A percentile compares a stretch with the other conserved stretches of the same genome.
Evolutionary conservation across 2,113 vertebrate species (phyloP).

Genomic region (Neomonachus schauinslandi): DNA sequence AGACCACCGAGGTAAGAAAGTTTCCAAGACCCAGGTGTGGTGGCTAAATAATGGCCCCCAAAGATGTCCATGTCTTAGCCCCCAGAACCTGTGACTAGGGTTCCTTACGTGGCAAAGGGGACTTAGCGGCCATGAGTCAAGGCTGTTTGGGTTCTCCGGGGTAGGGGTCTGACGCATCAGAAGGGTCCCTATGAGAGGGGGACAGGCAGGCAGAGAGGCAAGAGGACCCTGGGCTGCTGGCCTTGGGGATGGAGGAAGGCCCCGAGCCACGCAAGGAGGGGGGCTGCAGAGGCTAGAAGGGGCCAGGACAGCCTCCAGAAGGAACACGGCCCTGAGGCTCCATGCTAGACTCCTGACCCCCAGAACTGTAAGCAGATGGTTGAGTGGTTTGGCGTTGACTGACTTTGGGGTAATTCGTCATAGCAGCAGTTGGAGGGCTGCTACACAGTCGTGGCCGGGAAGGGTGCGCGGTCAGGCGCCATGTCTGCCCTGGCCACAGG

Average conservation of each 20-base stretch:
- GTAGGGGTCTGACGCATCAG: background rate
- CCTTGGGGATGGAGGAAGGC: background rate
- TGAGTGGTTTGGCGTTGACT: fast-evolving
- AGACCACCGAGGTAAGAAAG: background rate
- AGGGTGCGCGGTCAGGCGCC: fast-evolving
- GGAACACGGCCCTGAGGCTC: fast-evolving
- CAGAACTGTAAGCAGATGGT: fast-evolving
- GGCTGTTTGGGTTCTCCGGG: background rate
- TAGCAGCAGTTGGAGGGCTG: fast-evolving
- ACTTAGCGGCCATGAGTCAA: fast-evolving
- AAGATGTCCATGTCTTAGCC: fast-evolving
- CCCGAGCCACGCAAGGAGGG: fast-evolving
- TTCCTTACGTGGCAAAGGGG: fast-evolving
- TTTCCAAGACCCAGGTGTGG: background rate
- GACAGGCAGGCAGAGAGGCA: background rate
- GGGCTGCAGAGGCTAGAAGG: fast-evolving
- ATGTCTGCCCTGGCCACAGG: background rate
- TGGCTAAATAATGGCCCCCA: fast-evolving
- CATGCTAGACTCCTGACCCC: background rate
- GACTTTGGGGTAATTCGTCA: background rate
- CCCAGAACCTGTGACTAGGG: background rate
- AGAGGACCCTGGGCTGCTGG: background rate
- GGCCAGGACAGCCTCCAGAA: background rate
- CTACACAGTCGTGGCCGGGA: fast-evolving
- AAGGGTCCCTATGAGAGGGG: fast-evolving